Conservation (phyloP, 2,888 invertebrate species). For the Chaetogeoica ovagalla region DNA sequence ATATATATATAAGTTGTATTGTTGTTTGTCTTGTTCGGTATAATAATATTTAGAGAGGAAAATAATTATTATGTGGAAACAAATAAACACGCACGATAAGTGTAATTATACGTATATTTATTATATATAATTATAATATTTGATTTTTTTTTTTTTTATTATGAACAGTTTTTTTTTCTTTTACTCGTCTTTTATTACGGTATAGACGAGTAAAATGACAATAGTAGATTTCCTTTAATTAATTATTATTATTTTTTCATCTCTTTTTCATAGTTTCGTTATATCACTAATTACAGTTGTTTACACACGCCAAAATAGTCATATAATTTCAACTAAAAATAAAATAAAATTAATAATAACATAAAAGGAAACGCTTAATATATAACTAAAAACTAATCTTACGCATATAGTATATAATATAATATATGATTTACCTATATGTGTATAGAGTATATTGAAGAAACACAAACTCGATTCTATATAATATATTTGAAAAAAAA, state of each 20-base stretch:
- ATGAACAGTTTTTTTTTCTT: constrained; percentile 35
- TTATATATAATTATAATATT: no score
- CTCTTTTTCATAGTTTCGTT: constrained; percentile 11
- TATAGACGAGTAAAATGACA: constrained; percentile 28
- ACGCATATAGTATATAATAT: constrained; percentile 7
- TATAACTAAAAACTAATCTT: constrained; percentile 34
- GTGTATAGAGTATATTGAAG: constrained; percentile 30
- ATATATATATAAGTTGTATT: no score
- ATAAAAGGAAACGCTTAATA: constrained; percentile 28
- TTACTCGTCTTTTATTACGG: constrained; percentile 10
- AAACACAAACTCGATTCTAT: constrained; percentile 37
- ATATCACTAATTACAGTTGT: constrained; percentile 18
- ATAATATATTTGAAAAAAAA: constrained; percentile 15
- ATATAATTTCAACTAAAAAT: constrained; percentile 20
- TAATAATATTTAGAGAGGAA: no score
- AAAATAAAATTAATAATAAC: neutral
- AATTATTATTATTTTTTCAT: no score
- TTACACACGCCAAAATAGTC: neutral
- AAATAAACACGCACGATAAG: neutral
- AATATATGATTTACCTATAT: no score
- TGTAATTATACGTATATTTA: constrained; percentile 29
- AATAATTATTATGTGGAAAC: neutral
- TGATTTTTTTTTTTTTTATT: constrained; percentile 30
- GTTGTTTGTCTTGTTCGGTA: no score
- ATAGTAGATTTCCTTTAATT: constrained; percentile 38